Evolutionary conservation across 2,888 invertebrate genomes (phyloP).

Genomic region (Mycalesis mineus): DNA sequence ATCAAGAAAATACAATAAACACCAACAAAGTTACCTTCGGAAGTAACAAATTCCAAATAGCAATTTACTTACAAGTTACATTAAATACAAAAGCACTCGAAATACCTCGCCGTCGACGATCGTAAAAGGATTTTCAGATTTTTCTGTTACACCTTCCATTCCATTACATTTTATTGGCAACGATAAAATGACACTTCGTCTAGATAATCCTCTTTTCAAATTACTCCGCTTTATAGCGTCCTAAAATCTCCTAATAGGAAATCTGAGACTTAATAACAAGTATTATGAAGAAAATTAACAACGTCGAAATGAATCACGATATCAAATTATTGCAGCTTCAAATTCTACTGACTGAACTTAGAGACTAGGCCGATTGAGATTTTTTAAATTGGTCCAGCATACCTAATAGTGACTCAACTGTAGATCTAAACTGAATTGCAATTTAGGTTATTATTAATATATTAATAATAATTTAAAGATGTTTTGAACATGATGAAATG

Average conservation of each 20-base stretch:
- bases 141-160: slow-evolving; percentile 38
- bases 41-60: not conserved
- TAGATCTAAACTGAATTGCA: no score
- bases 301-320: not conserved
- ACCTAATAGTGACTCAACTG: no score
- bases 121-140: slow-evolving; percentile 31
- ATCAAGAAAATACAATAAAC: not conserved
- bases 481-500: no score
- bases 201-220: slow-evolving; percentile 39
- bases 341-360: no score
- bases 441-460: no score
- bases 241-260: slow-evolving; percentile 12
- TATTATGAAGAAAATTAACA: not conserved
- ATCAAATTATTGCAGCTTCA: no score
- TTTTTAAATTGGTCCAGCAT: no score
- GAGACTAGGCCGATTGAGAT: no score
- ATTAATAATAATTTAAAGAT: no score
- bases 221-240: slow-evolving; percentile 23
- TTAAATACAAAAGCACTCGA: slow-evolving; percentile 27
- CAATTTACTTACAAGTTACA: slow-evolving; percentile 14
- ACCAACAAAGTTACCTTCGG: not conserved
- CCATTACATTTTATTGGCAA: slow-evolving; percentile 46
- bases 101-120: slow-evolving; percentile 27
- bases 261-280: not conserved
- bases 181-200: slow-evolving; percentile 48